Percentiles rank a stretch among this genome's conserved stretches.
These are phyloP conservation scores for Glandiceps talaboti DNA, from an alignment of 53 echinoderm and acorn worm genomes.

Conservation along the genomic window DNA sequence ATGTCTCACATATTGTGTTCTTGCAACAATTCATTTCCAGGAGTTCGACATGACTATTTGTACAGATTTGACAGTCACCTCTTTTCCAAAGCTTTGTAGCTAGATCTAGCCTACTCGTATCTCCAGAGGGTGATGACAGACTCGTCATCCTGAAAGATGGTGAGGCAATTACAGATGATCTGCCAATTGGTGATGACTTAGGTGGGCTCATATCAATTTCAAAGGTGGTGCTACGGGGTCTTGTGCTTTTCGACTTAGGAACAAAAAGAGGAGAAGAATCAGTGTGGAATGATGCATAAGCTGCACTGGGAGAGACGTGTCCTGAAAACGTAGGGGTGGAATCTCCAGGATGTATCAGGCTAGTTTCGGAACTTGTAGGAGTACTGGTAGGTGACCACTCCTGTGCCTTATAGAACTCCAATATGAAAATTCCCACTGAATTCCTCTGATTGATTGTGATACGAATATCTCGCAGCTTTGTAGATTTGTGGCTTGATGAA, in stretches of 20 bases:
- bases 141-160: not conserved
- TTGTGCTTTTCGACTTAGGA: no score
- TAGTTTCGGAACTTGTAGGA: not conserved
- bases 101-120: not conserved
- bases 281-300: no score
- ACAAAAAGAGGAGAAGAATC: no score
- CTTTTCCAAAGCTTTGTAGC: not conserved
- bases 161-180: no score
- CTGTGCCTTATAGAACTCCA: not conserved
- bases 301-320: not conserved
- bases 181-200: not conserved
- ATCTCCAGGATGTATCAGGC: not conserved
- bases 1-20: not conserved
- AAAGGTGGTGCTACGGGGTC: no score
- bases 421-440: not conserved
- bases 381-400: not conserved
- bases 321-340: not conserved
- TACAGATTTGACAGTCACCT: not conserved
- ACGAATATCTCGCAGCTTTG: not conserved
- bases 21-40: not conserved
- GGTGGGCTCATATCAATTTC: not conserved
- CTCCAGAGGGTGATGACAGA: not conserved
- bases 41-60: not conserved
- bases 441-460: no score
- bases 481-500: not conserved